Percentiles rank a stretch among this genome's conserved stretches.
Conservation (phyloP, 2,797 vertebrate genomes). For the Tinamus major region DNA sequence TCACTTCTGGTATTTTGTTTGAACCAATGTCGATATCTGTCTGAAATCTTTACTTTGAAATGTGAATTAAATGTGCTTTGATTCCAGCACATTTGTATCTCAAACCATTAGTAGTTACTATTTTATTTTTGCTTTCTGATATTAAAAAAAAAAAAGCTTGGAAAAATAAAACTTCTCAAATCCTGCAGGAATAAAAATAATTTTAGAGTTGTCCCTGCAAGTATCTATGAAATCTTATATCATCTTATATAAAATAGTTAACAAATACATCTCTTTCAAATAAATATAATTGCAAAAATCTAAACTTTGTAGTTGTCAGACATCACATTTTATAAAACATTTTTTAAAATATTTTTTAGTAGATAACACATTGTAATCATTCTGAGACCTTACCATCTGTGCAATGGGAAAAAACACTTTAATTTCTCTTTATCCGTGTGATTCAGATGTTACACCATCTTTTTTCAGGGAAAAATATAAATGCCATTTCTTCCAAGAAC, state of each 20-base stretch:
- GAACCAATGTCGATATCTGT: background rate
- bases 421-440: constrained; percentile 30
- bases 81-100: background rate
- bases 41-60: constrained; percentile 7
- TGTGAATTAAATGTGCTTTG: background rate
- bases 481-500: background rate
- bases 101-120: background rate
- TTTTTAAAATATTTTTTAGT: background rate
- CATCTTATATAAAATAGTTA: constrained; percentile 1
- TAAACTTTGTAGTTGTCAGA: background rate
- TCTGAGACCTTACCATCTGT: background rate
- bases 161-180: background rate
- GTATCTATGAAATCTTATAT: background rate
- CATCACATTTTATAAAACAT: background rate
- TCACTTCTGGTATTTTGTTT: constrained; percentile 1
- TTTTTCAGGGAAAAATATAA: constrained; percentile 29
- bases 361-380: constrained; percentile 3
- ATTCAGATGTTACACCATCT: background rate
- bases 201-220: background rate
- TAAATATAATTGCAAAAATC: constrained; percentile 2
- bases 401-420: background rate
- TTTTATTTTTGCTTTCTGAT: background rate
- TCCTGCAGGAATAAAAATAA: background rate
- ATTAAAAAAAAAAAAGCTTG: background rate
- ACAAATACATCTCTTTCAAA: background rate